Evolutionary conservation across 2,888 invertebrate species (phyloP), one percentile per base, ranked within the genome.

Genomic region (Petrophora chlorosata): DNA sequence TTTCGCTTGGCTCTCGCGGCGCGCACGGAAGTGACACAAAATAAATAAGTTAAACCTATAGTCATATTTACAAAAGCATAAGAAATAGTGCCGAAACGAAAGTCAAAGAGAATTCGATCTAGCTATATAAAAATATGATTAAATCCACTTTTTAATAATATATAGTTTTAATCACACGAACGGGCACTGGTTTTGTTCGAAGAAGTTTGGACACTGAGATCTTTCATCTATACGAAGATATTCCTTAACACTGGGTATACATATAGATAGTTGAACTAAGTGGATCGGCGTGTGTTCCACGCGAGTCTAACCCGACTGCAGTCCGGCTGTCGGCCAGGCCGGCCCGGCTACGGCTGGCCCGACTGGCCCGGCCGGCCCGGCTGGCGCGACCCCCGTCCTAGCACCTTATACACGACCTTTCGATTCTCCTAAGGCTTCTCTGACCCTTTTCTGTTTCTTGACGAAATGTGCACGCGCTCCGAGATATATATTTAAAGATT

Each of bases 1-100:
- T 41, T 32, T 28, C 19, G 35, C 44, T 58, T 63, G 66, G 65
- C 58, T 60, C 65, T 5, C 61, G 61, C 43, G 61, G 63, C 56
- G 51, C 63, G 63, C 55, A 53, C 61, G 65, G 64, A 64, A 25
- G 59, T 61, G 55, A 66, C 65, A 61, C 68, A 70, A 73, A 87
- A 89, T 89, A 88, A 90, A 90, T 90, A 84, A 90, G 79, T 90
- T 85, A 88, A 76, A 70, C 73, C 72, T 87, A 84, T 59, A 73
- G 61, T 78, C 78, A 84, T 89, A 90, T 90, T 85, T 90, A 90
- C 89, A 90, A 87, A 85, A 87, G 85, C 82, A 82, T 80, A 82
- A 81, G 80, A 82, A 81, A 76, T 77, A 78, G 79, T 77, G 82
- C 74, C 76, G 74, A 84, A 84, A 82, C 73, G 72, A 79, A 79